Evolutionary conservation across 2,888 invertebrate genomes (phyloP).

Genomic region (Criorhina ranunculi): DNA sequence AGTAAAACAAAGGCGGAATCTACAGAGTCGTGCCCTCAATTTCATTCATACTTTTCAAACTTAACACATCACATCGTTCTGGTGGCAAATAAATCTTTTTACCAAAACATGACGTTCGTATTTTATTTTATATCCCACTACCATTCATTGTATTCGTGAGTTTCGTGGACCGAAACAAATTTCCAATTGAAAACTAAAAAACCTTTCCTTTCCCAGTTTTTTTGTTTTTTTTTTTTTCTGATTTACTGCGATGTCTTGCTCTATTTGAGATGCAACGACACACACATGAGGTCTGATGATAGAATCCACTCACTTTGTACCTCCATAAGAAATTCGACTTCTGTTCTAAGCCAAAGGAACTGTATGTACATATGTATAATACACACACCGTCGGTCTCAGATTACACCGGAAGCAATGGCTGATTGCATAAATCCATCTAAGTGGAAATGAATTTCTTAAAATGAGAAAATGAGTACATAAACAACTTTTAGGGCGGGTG

Average conservation of each 20-base stretch:
- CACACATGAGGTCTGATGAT: slow-evolving; percentile 32
- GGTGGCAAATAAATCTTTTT: slow-evolving; percentile 34
- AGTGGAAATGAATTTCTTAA: slow-evolving; percentile 59
- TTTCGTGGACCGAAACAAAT: slow-evolving; percentile 72
- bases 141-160: slow-evolving; percentile 60
- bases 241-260: slow-evolving; percentile 67
- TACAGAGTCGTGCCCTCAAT: slow-evolving; percentile 34
- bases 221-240: slow-evolving; percentile 36
- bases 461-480: not conserved
- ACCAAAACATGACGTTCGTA: not conserved
- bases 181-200: slow-evolving; percentile 48
- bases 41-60: slow-evolving; percentile 23
- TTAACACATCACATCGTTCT: slow-evolving; percentile 1
- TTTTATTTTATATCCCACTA: slow-evolving; percentile 14
- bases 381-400: slow-evolving; percentile 19
- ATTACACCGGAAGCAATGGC: slow-evolving; percentile 71
- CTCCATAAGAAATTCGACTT: slow-evolving; percentile 20
- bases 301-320: slow-evolving; percentile 5
- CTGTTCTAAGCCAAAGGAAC: slow-evolving; percentile 24
- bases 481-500: slow-evolving; percentile 1
- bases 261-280: slow-evolving; percentile 67
- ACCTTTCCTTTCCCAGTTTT: slow-evolving; percentile 47
- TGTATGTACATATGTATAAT: too few species aligned
- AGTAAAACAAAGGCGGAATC: slow-evolving; percentile 30
- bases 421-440: slow-evolving; percentile 71